A percentile compares a stretch with the other conserved stretches of the same genome.
phyloP scores from a whole-genome alignment of 2,797 vertebrate species.

The Sebastes hopkinsi region DNA sequence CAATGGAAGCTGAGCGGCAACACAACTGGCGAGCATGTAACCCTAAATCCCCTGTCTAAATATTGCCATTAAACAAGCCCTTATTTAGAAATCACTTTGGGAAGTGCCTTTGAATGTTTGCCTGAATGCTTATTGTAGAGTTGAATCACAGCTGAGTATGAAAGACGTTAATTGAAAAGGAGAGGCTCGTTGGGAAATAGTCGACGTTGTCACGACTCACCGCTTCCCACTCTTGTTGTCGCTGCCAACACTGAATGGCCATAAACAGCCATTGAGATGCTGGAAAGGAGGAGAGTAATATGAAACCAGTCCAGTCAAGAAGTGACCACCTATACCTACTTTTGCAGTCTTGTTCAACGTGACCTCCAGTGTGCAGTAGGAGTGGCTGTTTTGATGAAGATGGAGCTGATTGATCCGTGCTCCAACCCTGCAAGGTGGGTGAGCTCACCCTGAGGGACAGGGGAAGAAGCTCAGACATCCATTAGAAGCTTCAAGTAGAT shows the following conservation, averaged over 20 bases:
- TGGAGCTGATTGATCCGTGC: not conserved
- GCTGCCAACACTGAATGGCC: constrained; percentile 27
- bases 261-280: constrained; percentile 19
- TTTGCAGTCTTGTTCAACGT: constrained; percentile 4
- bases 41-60: constrained; percentile 43
- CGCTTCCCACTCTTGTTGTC: constrained; percentile 30
- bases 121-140: constrained; percentile 49
- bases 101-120: constrained; percentile 47
- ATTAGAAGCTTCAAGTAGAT: not conserved
- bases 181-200: constrained; percentile 38
- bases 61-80: constrained; percentile 49
- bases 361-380: not conserved
- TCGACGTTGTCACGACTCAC: constrained; percentile 30
- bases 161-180: constrained; percentile 62
- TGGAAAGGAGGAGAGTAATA: constrained; percentile 3
- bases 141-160: constrained; percentile 51
- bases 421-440: not conserved
- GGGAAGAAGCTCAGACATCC: not conserved
- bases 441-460: not conserved
- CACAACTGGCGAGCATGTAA: constrained; percentile 10
- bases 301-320: constrained; percentile 15
- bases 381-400: not conserved
- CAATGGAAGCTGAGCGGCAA: constrained; percentile 16
- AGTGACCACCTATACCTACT: not conserved
- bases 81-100: constrained; percentile 44